Conservation (phyloP, 2,888 invertebrate species). For the Drosophila rubida region DNA sequence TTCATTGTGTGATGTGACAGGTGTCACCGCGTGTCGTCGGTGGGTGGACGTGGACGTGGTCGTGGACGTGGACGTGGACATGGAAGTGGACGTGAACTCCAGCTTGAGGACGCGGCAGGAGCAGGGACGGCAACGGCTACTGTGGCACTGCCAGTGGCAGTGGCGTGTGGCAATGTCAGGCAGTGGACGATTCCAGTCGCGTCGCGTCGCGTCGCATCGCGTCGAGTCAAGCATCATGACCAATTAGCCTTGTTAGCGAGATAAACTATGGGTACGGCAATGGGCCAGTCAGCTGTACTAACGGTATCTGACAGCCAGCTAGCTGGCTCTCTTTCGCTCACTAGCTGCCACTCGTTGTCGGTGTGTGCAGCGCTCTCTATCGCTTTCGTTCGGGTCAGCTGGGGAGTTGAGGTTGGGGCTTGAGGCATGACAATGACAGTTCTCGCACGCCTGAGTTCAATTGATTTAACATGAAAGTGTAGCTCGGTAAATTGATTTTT, state of each 20-base stretch:
- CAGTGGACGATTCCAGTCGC: constrained; percentile 36
- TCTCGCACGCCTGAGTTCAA: constrained; percentile 76
- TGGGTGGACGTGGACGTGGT: constrained; percentile 60
- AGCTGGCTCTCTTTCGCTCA: neutral
- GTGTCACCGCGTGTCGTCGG: constrained; percentile 70
- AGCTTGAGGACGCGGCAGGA: constrained; percentile 16
- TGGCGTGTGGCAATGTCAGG: constrained; percentile 65
- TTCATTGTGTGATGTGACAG: constrained; percentile 81
- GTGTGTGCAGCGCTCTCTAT: neutral
- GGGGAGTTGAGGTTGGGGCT: neutral
- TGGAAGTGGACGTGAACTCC: constrained; percentile 18
- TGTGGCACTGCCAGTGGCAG: constrained; percentile 16
- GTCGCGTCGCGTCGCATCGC: constrained; percentile 14
- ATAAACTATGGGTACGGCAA: constrained; percentile 73
- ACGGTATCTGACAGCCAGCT: constrained; percentile 58
- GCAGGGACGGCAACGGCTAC: constrained; percentile 13
- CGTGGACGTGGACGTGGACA: neutral
- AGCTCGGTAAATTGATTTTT: constrained; percentile 77
- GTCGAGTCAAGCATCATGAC: constrained; percentile 73
- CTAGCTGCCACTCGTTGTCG: constrained; percentile 1
- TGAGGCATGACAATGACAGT: constrained; percentile 65
- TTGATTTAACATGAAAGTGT: constrained; percentile 80
- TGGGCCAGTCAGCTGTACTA: constrained; percentile 57
- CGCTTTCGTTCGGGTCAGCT: constrained; percentile 7
- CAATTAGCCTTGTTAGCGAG: constrained; percentile 81